Percentiles rank a stretch among this genome's conserved stretches.
phyloP scores from a whole-genome alignment of 2,888 invertebrate species.

The Sarcophaga rosellei region DNA sequence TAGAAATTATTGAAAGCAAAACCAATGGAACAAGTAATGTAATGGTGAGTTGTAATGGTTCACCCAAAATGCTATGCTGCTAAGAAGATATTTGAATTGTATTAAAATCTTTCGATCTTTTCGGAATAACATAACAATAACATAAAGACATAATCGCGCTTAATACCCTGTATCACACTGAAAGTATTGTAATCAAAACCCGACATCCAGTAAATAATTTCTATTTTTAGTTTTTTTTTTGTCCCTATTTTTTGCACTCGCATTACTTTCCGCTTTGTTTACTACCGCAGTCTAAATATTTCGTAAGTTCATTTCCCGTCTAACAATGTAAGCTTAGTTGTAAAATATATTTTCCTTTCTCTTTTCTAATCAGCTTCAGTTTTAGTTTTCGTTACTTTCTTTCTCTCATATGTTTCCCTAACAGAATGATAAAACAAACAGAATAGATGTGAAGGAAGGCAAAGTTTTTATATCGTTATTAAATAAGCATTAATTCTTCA shows the following conservation, averaged over 20 bases:
- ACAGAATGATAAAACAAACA: no score
- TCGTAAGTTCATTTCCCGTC: background rate
- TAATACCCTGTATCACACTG: background rate
- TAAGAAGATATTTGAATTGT: no score
- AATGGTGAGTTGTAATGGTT: no score
- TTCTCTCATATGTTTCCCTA: background rate
- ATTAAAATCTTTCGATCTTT: no score
- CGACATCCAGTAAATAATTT: conserved; percentile 47
- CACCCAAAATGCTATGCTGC: no score
- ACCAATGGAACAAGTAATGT: no score
- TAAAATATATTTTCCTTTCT: background rate
- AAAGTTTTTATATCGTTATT: conserved; percentile 30
- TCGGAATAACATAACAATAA: no score
- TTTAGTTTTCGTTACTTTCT: background rate
- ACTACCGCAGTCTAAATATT: background rate
- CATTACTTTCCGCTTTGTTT: background rate
- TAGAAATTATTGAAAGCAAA: no score
- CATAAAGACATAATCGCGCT: no score
- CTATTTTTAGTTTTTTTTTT: conserved; percentile 27
- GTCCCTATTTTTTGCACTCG: background rate
- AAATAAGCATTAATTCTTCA: conserved; percentile 54
- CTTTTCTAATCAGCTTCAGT: conserved; percentile 14
- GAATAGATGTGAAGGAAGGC: no score
- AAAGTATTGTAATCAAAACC: conserved; percentile 49
- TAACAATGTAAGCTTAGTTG: conserved; percentile 10